phyloP scores from a whole-genome alignment of 2,888 invertebrate species.

The Schizaphis graminum region DNA sequence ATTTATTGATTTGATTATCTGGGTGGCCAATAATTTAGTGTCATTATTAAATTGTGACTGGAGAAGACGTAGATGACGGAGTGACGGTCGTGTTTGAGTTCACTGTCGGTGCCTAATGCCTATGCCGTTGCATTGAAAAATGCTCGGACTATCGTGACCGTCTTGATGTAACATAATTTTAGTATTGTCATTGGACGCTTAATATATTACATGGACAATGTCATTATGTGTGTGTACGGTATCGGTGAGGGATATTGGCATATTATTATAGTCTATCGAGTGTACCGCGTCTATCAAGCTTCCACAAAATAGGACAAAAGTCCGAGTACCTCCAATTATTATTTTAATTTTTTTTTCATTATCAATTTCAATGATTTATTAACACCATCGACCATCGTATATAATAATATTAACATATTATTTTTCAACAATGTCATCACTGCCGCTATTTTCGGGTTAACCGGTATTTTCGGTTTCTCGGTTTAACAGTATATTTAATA shows the following conservation, averaged over 20 bases:
- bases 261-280: not conserved
- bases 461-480: conserved; percentile 61
- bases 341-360: conserved; percentile 1
- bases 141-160: not conserved
- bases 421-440: conserved; percentile 58
- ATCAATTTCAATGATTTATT: conserved; percentile 57
- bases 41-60: not conserved
- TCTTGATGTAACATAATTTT: not conserved
- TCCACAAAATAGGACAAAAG: not conserved
- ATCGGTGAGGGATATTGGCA: not conserved
- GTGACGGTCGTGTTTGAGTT: not conserved
- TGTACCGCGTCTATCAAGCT: not conserved
- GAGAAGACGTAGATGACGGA: not conserved
- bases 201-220: not conserved
- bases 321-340: conserved; percentile 15
- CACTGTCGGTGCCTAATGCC: not conserved
- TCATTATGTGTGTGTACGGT: not conserved
- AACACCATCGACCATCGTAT: not conserved
- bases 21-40: too few relatives aligned
- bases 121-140: not conserved
- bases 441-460: conserved; percentile 50
- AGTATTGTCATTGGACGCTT: not conserved
- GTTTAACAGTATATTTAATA: conserved; percentile 3
- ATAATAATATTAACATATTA: conserved; percentile 44
- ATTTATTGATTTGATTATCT: too few relatives aligned